phyloP scores from a whole-genome alignment of 2,888 invertebrate species.

The Brachyptera risi region DNA sequence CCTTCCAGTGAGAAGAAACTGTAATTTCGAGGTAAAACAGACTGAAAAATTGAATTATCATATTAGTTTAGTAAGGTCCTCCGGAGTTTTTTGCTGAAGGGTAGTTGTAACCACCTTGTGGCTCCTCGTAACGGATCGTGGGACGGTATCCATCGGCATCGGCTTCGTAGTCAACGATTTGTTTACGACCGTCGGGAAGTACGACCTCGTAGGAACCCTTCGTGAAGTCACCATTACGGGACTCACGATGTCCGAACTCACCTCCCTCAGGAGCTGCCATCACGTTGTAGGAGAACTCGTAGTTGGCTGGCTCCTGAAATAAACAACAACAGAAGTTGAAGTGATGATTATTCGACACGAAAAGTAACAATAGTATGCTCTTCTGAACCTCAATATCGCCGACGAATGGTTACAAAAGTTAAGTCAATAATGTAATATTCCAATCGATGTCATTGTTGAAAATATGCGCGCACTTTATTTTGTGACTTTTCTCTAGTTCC shows the following conservation, averaged over 20 bases:
- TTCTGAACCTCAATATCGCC: too few relatives aligned
- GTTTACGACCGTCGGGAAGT: constrained; percentile 45
- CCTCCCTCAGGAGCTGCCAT: constrained; percentile 42
- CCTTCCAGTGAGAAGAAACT: too few relatives aligned
- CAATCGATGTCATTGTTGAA: too few relatives aligned
- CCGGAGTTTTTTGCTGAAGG: constrained; percentile 3
- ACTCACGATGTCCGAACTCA: constrained; percentile 45
- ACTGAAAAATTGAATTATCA: too few relatives aligned
- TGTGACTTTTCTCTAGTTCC: too few relatives aligned
- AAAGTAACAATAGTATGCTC: too few relatives aligned
- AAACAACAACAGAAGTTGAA: neutral
- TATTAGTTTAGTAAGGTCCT: constrained; percentile 28
- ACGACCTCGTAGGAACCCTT: constrained; percentile 45
- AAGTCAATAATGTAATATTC: too few relatives aligned
- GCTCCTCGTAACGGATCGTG: constrained; percentile 59
- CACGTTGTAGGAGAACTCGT: constrained; percentile 44
- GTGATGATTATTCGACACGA: too few relatives aligned
- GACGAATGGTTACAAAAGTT: too few relatives aligned
- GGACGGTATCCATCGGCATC: constrained; percentile 65
- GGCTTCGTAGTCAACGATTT: constrained; percentile 66
- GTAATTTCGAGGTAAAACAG: too few relatives aligned
- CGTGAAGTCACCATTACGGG: constrained; percentile 43
- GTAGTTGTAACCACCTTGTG: constrained; percentile 1
- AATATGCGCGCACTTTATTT: too few relatives aligned
- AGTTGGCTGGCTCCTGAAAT: constrained; percentile 40